Evolutionary conservation across 1,140 invertebrate species (phyloP).

Genomic region (Glomeris maerens): DNA sequence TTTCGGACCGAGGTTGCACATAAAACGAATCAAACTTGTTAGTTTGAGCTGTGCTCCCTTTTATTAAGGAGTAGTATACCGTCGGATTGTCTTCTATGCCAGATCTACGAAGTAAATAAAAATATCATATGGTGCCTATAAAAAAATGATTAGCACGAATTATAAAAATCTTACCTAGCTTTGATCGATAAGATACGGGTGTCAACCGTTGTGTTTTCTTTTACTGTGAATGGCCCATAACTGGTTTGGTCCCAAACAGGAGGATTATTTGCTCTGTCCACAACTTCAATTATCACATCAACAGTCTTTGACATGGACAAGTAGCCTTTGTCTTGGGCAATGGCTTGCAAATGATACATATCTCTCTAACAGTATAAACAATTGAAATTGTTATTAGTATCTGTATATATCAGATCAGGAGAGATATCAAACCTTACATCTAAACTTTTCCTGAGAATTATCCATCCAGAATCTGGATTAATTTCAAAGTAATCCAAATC

Average conservation of each 20-base stretch:
- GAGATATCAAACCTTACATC: constrained; percentile 67
- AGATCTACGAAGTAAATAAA: constrained; percentile 64
- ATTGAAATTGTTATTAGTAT: no score
- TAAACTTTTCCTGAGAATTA: constrained; percentile 78
- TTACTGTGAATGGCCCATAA: constrained; percentile 91
- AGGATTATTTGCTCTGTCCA: constrained; percentile 86
- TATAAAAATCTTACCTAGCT: constrained; percentile 55
- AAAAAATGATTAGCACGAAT: background rate
- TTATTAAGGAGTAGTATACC: constrained; percentile 86
- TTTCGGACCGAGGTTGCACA: constrained; percentile 76
- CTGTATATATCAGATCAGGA: constrained; percentile 21
- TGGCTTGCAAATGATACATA: constrained; percentile 91
- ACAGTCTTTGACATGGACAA: constrained; percentile 82
- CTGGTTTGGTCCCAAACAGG: constrained; percentile 89
- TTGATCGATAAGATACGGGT: constrained; percentile 91
- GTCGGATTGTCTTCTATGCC: constrained; percentile 90
- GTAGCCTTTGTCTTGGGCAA: constrained; percentile 89
- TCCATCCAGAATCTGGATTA: constrained; percentile 90
- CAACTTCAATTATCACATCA: constrained; percentile 93
- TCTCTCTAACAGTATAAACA: constrained; percentile 60
- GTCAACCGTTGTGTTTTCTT: constrained; percentile 90
- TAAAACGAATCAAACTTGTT: constrained; percentile 93
- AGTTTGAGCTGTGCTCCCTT: constrained; percentile 82
- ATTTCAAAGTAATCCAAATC: constrained; percentile 90
- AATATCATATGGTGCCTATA: background rate